Percentiles rank a stretch among this genome's conserved stretches.
Conservation (phyloP, 1,140 invertebrate species). For the Aphelenchoides besseyi region DNA sequence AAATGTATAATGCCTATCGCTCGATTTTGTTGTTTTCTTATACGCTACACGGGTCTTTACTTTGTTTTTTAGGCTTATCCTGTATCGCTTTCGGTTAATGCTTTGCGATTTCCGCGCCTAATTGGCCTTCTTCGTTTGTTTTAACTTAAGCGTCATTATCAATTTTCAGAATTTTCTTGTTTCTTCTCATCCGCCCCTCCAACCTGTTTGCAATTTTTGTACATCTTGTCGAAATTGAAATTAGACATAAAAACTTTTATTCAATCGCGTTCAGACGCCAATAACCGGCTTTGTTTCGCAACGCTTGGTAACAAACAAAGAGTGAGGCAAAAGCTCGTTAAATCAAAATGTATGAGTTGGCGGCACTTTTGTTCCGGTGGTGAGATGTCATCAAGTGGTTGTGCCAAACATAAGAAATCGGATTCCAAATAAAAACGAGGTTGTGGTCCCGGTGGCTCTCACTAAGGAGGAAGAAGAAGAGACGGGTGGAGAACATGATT, state of each 20-base stretch:
- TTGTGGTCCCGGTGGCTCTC: not conserved
- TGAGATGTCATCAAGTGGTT: not conserved
- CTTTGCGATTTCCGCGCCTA: not conserved
- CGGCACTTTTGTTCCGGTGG: too few species aligned
- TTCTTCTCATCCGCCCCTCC: not conserved
- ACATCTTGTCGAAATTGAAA: slow-evolving; percentile 3
- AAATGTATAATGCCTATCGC: too few species aligned
- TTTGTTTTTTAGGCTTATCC: slow-evolving; percentile 1
- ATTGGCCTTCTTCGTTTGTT: not conserved
- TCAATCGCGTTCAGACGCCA: not conserved
- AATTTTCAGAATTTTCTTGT: not conserved
- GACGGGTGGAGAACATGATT: not conserved
- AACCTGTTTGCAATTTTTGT: slow-evolving; percentile 1
- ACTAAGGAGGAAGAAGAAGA: not conserved
- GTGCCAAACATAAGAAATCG: not conserved
- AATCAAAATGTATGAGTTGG: not conserved
- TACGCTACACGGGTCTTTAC: not conserved
- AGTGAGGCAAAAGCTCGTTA: slow-evolving; percentile 5
- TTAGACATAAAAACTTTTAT: slow-evolving; percentile 11
- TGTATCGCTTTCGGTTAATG: slow-evolving; percentile 15
- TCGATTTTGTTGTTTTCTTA: not conserved
- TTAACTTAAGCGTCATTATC: slow-evolving; percentile 5
- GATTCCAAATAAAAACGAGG: not conserved
- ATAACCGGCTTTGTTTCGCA: too few species aligned
- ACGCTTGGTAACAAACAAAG: not conserved